These are phyloP conservation scores for Lemur catta DNA, from an alignment of 2,797 vertebrate genomes.

Conservation along the genomic window DNA sequence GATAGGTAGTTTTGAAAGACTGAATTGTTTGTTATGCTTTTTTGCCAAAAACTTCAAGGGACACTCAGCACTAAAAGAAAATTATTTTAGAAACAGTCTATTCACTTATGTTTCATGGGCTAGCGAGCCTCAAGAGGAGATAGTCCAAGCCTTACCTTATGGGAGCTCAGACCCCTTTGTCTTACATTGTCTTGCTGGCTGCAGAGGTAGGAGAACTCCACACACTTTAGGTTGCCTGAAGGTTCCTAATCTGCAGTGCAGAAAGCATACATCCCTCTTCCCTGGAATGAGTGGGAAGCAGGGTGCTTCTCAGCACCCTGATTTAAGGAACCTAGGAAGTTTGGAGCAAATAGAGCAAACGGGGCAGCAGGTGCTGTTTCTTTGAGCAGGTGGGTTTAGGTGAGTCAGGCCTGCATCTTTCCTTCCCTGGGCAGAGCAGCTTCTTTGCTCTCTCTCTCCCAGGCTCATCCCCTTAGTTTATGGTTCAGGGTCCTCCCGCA, in stretches of 20 bases:
- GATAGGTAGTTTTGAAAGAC: background rate
- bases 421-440: fast-evolving
- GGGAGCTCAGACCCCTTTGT: background rate
- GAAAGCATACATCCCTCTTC: background rate
- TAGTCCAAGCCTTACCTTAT: no score
- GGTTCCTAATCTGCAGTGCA: background rate
- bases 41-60: background rate
- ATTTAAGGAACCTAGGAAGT: background rate
- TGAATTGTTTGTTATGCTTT: background rate
- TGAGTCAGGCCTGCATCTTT: background rate
- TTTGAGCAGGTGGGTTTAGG: background rate
- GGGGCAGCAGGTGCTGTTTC: background rate
- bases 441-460: no score
- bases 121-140: background rate
- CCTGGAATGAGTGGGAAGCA: background rate
- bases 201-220: background rate
- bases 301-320: no score
- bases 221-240: background rate
- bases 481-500: background rate
- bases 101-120: background rate
- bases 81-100: background rate
- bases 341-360: background rate
- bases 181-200: background rate
- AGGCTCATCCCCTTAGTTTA: background rate
- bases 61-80: background rate